Evolutionary conservation across 2,113 vertebrate species (phyloP), one percentile per base, ranked within the genome.

Genomic region (Urocolius indicus): DNA sequence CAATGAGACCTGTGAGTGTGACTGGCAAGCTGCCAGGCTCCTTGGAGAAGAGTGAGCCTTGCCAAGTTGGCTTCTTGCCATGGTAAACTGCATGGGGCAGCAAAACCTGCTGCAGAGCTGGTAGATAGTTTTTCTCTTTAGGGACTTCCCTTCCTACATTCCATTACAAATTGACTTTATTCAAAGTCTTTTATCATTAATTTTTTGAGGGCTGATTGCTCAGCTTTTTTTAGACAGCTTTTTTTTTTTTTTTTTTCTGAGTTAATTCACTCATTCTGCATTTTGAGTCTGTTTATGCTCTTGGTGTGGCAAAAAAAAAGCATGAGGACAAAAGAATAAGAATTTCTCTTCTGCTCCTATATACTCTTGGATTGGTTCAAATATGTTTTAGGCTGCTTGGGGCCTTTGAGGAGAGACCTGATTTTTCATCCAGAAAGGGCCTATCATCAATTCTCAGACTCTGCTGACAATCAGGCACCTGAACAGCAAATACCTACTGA

Each of bases 101-200:
- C 96, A 96, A 85, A 95, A 96, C 94, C 94, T 96, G 95, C 95
- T 86, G 73, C 92, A 68, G 93, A 92, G 94, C 92, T 87, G 90
- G 95, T 94, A 88, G 94, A 89, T 90, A 59, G 88, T 88, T 92
- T 68, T 87, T 90, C 83, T 95, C 96, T 95, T 93, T 27, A 93
- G 94, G 94, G 95, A 96, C 95, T 95, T 95, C 93, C 92, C 94
- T 95, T 88, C 88, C 86, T 92, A 75, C 93, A 93, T 96, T 96
- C 94, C 93, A 84, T 96, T 95, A 92, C 94, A 94, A 95, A 96
- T 96, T 96, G 90, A 75, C 90, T 95, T 95, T 94, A 89, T 94
- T 95, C 90, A 84, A 74, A 94, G 93, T 95, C 92, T 93, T 93
- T 84, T 96, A 92, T 86, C 90, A 88, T 95, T 96, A 94, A 90